Evolutionary conservation across 2,888 invertebrate species (phyloP), one percentile per base, ranked within the genome.

Genomic region (Oxyscelio sp.): DNA sequence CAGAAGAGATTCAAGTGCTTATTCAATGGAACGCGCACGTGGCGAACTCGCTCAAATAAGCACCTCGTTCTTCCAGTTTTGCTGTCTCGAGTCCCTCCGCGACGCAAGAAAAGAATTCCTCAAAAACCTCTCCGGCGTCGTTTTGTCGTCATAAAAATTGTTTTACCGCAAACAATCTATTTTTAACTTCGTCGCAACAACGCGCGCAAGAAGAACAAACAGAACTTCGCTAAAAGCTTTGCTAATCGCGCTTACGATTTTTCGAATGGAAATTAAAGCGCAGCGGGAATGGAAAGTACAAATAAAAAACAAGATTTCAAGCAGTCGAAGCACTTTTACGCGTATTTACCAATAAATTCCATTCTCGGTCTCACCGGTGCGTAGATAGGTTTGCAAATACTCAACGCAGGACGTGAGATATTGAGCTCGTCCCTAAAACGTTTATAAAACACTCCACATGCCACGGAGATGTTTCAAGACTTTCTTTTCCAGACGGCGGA

Each of bases 1-100:
- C 89, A 89, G 88, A 89, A 90, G 90, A 90, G 89, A 90, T 90
- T 90, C 50, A 87, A 91, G 91, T 90, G 90, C 90, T 91, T 89
- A 90, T 90, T 90, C 90, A 90, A 89, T 89, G 90, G 87, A 85
- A 87, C 87, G 88, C 87, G 86, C 87, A 85, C 85, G 87, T 77
- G 79, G 85, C 85, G 61, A 56, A 58, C 82, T 54, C 78, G 86
- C 84, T 85, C 82, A 77, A 79, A 82, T 75, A 82, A 84, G 81
- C 82, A 63, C 71, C 75, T 83, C 79, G 79, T 80, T 77, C 85
- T 79, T 84, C 87, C 77, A 84, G 80, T 80, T 84, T 66, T 31
- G 63, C 75, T 43, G 48, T 75, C 70, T 61, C 43, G 21, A 52
- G 54, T 31, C 50, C 43, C 66, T 31, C 19, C 31, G 56, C 61